Evolutionary conservation across 2,888 invertebrate genomes (phyloP), one percentile per base, ranked within the genome.

Genomic region (Andrena chrysosceles): DNA sequence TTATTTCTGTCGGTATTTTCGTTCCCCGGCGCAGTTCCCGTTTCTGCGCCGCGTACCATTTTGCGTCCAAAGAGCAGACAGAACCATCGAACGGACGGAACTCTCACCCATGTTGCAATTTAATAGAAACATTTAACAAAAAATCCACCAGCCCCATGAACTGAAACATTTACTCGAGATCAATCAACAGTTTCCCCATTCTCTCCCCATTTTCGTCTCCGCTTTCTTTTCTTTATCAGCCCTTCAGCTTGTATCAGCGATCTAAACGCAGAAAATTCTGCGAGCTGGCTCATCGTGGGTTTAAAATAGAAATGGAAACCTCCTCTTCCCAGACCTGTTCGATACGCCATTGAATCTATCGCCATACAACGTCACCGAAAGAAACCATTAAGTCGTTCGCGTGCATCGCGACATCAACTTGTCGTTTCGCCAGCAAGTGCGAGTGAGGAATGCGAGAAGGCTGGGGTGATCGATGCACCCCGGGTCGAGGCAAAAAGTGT

Each of bases 1-100:
- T 75, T 63, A 68, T 76, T 68, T 68, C 42, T 33, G 60, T 63
- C 71, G 68, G 59, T 68, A 49, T 26, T n/a, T 10, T 31, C n/a
- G 8, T 33, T 42, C 13, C 42, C 8, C 70, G 49, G 20, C 63
- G 76, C 31, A 31, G 35, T 42, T 54, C 8, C 6, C 16, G 52
- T 13, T 42, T 54, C 29, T 62, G 42, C 63, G 54, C 20, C 35
- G 62, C 26, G 5, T 0, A 5, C 49, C 26, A 10, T 60, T 66
- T 69, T 7, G 8, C 56, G 23, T 31, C 10, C 20, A 20, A 42
- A 66, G 5, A 8, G 31, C 23, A 31, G 33, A 54, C 54, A 5
- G 29, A 13, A n/a, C 0, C 13, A 62, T 42, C 20, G 52, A 23
- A 13, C 35, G 7, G 7, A 8, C n/a, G n/a, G 23, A 48, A 31